Evolutionary conservation across 2,888 invertebrate species (phyloP), one percentile per base, ranked within the genome.

Genomic region (Kuschelorhynchus macadamiae): DNA sequence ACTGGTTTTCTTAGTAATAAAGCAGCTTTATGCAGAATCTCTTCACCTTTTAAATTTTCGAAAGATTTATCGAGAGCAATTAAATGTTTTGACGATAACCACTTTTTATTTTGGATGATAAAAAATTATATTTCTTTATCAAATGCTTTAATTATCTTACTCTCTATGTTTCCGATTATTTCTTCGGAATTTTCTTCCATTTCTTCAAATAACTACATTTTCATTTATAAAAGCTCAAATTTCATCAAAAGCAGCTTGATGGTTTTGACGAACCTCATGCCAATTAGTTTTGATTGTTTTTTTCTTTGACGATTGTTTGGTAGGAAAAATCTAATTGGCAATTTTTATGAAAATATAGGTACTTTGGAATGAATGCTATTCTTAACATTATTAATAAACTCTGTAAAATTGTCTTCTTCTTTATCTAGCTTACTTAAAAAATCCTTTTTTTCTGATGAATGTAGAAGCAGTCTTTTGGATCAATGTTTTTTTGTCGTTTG

Each of bases 171-270:
- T 17, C 32, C 52, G 18, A 33, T 64, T 32, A 75, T 60, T 74
- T 72, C 56, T 50, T 46, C 60, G 50, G 57, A 73, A 71, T 74
- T 72, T 71, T 67, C 65, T 67, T 60, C 65, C 7, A 2, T 49
- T 33, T 50, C 39, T 16, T n/a, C n/a, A n/a, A n/a, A n/a, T n/a
- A n/a, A n/a, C n/a, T n/a, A n/a, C n/a, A n/a, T n/a, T n/a, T n/a
- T n/a, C n/a, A n/a, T n/a, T n/a, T n/a, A n/a, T n/a, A n/a, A n/a
- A n/a, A 41, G 14, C 20, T 70, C 71, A 57, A 17, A 76, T 66
- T 74, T 74, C 71, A 55, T 74, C 65, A 70, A 77, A 76, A 74
- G 41, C 73, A 52, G 16, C 33, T 75, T 71, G 72, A 66, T 77
- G 75, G 39, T 71, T 65, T 30, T 75, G 57, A 57, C 74, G 74